Evolutionary conservation across 2,888 invertebrate species (phyloP).

Genomic region (Microdon myrmicae): DNA sequence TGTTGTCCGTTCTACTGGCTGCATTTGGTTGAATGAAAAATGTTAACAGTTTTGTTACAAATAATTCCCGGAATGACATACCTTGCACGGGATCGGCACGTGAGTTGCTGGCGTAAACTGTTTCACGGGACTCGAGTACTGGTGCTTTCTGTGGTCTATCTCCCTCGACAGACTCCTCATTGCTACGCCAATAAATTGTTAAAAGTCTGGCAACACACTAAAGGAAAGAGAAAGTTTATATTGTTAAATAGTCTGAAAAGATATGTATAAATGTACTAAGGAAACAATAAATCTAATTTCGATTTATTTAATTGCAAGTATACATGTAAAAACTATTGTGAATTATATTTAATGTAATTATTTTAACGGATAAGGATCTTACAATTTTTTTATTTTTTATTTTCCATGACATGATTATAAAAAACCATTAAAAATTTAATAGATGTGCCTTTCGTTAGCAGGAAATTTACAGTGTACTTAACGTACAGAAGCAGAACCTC

Average conservation of each 20-base stretch:
- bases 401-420: too few species aligned
- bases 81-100: constrained; percentile 79
- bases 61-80: constrained; percentile 68
- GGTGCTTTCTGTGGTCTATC: constrained; percentile 75
- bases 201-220: constrained; percentile 77
- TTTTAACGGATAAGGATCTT: too few species aligned
- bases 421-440: too few species aligned
- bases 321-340: too few species aligned
- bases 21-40: constrained; percentile 66
- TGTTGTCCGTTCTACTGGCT: constrained; percentile 57
- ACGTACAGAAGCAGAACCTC: too few species aligned
- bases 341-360: too few species aligned
- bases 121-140: constrained; percentile 76
- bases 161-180: constrained; percentile 80
- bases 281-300: too few species aligned
- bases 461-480: too few species aligned
- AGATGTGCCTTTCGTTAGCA: too few species aligned
- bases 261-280: too few species aligned
- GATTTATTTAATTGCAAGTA: too few species aligned
- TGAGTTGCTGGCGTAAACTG: constrained; percentile 69
- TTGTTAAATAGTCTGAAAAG: constrained; percentile 1
- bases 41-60: constrained; percentile 67
- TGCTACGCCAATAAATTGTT: constrained; percentile 77
- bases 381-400: too few species aligned
- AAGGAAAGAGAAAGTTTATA: constrained; percentile 16